Evolutionary conservation across 2,888 invertebrate species (phyloP), one percentile per base, ranked within the genome.

Genomic region (Conops quadrifasciatus): DNA sequence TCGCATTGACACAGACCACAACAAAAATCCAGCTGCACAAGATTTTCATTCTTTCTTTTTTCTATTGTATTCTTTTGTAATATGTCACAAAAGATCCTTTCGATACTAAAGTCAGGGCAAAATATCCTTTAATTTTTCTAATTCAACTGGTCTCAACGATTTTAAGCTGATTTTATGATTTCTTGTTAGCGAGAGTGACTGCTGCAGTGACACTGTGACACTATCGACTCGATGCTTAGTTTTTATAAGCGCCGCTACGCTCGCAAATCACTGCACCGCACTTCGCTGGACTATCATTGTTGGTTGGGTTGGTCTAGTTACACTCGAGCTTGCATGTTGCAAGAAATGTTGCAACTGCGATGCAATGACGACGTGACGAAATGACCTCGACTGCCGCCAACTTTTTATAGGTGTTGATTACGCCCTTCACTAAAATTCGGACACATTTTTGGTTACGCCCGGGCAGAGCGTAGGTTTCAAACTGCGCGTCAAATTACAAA

Each of bases 1-100:
- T 69, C 24, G 76, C 74, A 53, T 71, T 72, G 9, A 49, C 51
- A 16, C 30, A 24, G 11, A 28, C 43, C n/a, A 58, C 60, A 3
- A 67, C 11, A 19, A 58, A 47, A n/a, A 59, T 16, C 26, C 56
- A 59, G 24, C 49, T n/a, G 7, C 15, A 47, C 24, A 67, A 45
- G 11, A 45, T 45, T 28, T 51, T 28, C 65, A 63, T 63, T n/a
- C 26, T 43, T 62, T 28, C 24, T 26, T 49, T 26, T 51, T 28
- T 24, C 4, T 51, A 19, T 51, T 49, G 5, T 51, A 24, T 63
- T 47, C 21, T n/a, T 36, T 3, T n/a, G n/a, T n/a, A n/a, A n/a
- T 62, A 36, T 36, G 4, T 9, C 36, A 36, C 36, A 36, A 36
- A 9, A 36, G 9, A 36, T 36, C 36, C 36, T 36, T 36, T 36